Evolutionary conservation across 2,888 invertebrate genomes (phyloP), one percentile per base, ranked within the genome.

Genomic region (Drosophila rellima): DNA sequence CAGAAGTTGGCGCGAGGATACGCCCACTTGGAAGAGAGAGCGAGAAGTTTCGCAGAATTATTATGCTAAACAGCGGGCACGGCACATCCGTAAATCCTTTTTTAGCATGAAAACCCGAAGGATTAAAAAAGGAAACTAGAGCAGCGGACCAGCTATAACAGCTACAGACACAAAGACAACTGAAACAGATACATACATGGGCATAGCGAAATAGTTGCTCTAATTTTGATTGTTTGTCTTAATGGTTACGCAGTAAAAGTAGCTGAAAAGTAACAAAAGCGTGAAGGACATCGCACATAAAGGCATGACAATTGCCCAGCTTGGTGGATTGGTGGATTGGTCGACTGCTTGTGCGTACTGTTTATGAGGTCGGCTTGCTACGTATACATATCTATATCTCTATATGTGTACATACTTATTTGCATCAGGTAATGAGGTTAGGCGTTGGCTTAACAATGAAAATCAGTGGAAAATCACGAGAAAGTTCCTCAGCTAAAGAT

Each of bases 101-200:
- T 89, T 89, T 82, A 89, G 71, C 80, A 68, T 62, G 86, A 88
- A 88, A 86, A 85, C 39, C 86, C 88, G 88, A 89, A 89, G 88
- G 89, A 89, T 85, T 86, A 85, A 86, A 89, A 84, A 85, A 82
- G 80, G 82, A 86, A 86, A 86, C 80, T 89, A 86, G 89, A 86
- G 89, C 86, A 89, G 42, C 18, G 40, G 15, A 29, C 23, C 51
- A 44, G n/a, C n/a, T n/a, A n/a, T n/a, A n/a, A 50, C 37, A 42
- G 33, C 42, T 33, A 42, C 26, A 42, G 23, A 60, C 33, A 51
- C 59, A 63, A 55, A 48, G 6, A 20, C 35, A 44, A 61, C n/a
- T 54, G 8, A 33, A 11, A 50, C 23, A 44, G 35, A 29, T 10
- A 63, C 48, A 26, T 54, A 50, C 63, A 56, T 51, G 63, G 31